These are phyloP conservation scores for Synanthedon formicaeformis DNA, from an alignment of 2,888 invertebrate genomes.

Conservation along the genomic window DNA sequence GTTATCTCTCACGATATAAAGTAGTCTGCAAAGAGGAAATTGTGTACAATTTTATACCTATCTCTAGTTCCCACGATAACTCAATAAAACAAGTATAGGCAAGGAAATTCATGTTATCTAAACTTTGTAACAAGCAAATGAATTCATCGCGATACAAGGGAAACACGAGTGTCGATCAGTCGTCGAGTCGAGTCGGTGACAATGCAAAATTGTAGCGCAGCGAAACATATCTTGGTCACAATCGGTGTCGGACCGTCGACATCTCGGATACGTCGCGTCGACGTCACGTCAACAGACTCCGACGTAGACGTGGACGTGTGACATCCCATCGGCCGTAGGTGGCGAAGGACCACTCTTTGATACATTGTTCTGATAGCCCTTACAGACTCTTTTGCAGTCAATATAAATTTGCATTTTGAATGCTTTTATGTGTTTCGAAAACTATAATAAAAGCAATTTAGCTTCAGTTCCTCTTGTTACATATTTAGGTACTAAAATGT, in stretches of 20 bases:
- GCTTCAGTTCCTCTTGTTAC: too few species aligned
- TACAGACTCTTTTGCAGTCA: slow-evolving; percentile 35
- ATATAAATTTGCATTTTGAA: slow-evolving; percentile 47
- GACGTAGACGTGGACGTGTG: slow-evolving; percentile 16
- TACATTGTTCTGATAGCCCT: slow-evolving; percentile 38
- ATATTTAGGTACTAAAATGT: too few species aligned
- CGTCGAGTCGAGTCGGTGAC: slow-evolving; percentile 27
- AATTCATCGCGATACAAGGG: not conserved
- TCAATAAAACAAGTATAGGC: slow-evolving; percentile 4
- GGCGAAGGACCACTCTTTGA: slow-evolving; percentile 23
- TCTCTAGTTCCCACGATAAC: slow-evolving; percentile 4
- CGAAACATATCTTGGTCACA: slow-evolving; percentile 40
- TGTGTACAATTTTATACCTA: slow-evolving; percentile 9
- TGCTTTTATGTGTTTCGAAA: slow-evolving; percentile 7
- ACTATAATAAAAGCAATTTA: not conserved
- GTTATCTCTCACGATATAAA: slow-evolving; percentile 38
- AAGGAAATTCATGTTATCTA: slow-evolving; percentile 1
- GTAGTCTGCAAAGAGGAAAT: slow-evolving; percentile 16
- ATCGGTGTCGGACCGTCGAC: slow-evolving; percentile 40
- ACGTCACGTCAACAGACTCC: slow-evolving; percentile 17
- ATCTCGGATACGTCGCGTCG: slow-evolving; percentile 20
- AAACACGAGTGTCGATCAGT: slow-evolving; percentile 39
- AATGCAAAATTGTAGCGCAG: slow-evolving; percentile 39
- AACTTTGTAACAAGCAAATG: not conserved
- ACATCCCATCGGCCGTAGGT: slow-evolving; percentile 18